These are phyloP conservation scores for Spodoptera frugiperda DNA, from an alignment of 1,140 invertebrate species.

Conservation along the genomic window DNA sequence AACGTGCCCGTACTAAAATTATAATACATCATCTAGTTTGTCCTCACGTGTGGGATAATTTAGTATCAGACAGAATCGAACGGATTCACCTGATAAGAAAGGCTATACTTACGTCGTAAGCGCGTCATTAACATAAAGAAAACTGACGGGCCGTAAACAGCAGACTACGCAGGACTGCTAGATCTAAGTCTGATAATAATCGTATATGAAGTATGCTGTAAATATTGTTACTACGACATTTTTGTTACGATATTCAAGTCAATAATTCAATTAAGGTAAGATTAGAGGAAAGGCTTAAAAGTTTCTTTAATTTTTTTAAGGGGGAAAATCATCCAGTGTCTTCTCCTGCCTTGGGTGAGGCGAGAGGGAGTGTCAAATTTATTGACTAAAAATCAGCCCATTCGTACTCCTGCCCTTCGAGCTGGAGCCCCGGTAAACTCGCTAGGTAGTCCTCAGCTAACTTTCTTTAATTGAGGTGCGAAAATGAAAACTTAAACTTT, in stretches of 20 bases:
- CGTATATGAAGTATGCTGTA: neutral
- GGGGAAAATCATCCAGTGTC: too few species aligned
- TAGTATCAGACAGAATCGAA: constrained; percentile 36
- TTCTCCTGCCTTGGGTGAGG: too few species aligned
- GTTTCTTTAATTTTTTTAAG: too few species aligned
- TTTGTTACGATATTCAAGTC: neutral
- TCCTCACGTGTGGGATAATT: constrained; percentile 8
- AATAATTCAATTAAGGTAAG: too few species aligned
- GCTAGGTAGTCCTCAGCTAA: too few species aligned
- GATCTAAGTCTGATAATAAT: constrained; percentile 4
- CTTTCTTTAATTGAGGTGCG: too few species aligned
- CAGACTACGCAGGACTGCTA: constrained; percentile 32
- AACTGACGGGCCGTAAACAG: constrained; percentile 72
- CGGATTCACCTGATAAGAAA: constrained; percentile 52
- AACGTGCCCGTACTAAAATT: neutral
- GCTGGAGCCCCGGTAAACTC: too few species aligned
- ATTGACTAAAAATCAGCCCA: too few species aligned
- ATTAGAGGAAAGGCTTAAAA: too few species aligned
- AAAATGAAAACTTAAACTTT: too few species aligned
- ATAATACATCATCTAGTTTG: neutral
- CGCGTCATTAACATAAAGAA: constrained; percentile 68
- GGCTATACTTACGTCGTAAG: constrained; percentile 63
- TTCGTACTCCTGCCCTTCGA: too few species aligned
- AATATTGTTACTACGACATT: neutral
- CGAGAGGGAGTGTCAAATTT: too few species aligned